These are phyloP conservation scores for Patella ulyssiponensis DNA, from an alignment of 2,888 invertebrate species.

Conservation along the genomic window DNA sequence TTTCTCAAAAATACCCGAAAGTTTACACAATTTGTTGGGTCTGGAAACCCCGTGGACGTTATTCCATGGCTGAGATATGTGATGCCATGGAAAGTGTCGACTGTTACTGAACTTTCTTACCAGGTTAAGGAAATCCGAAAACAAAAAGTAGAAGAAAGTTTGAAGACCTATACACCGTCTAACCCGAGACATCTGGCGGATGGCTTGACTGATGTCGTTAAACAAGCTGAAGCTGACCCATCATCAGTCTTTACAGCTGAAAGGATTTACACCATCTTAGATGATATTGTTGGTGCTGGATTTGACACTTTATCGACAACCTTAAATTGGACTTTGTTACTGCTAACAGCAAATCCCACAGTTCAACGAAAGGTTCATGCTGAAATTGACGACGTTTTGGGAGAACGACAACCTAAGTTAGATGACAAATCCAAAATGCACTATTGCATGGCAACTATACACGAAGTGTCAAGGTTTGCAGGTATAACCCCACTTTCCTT, in stretches of 20 bases:
- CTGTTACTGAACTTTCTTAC: constrained; percentile 26
- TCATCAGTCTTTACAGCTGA: constrained; percentile 24
- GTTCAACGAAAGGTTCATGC: constrained; percentile 42
- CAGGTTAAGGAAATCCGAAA: not conserved
- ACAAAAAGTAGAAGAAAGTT: constrained; percentile 33
- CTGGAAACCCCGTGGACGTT: constrained; percentile 45
- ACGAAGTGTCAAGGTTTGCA: constrained; percentile 44
- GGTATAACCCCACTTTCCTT: constrained; percentile 44
- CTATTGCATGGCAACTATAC: constrained; percentile 45
- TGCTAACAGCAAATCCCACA: constrained; percentile 41
- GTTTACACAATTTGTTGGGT: constrained; percentile 33
- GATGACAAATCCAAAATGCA: constrained; percentile 38
- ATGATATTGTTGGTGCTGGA: constrained; percentile 51
- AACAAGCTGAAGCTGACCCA: constrained; percentile 13
- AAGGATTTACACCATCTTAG: constrained; percentile 36
- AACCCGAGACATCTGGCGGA: constrained; percentile 50
- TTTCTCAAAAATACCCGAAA: constrained; percentile 11
- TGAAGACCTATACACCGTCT: constrained; percentile 30
- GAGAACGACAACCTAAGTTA: constrained; percentile 32
- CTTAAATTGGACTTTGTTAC: constrained; percentile 44
- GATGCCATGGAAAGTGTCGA: constrained; percentile 26
- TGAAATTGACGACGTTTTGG: constrained; percentile 50
- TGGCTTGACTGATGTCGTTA: constrained; percentile 38
- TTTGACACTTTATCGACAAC: constrained; percentile 47
- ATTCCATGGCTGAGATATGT: constrained; percentile 46